Conservation (phyloP, 1,140 invertebrate species). For the Meloidogyne chitwoodi region DNA sequence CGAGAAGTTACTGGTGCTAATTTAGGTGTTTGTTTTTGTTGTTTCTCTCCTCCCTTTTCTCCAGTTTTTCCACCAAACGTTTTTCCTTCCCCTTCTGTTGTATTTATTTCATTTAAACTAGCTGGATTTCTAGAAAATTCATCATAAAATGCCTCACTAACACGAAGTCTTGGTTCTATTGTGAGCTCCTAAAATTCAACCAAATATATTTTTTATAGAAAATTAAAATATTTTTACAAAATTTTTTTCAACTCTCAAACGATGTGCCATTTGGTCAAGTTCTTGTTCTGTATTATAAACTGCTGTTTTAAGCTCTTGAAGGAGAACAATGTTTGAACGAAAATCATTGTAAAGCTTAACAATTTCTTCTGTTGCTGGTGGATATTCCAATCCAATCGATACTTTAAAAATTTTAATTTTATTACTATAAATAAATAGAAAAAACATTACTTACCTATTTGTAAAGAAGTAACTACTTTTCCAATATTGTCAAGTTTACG, state of each 20-base stretch:
- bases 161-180: constrained; percentile 12
- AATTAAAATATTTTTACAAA: constrained; percentile 2
- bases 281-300: constrained; percentile 35
- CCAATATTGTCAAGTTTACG: not conserved
- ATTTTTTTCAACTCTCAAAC: constrained; percentile 21
- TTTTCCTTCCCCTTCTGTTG: not conserved
- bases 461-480: not conserved
- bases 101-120: not conserved
- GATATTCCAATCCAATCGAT: constrained; percentile 21
- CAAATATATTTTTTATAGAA: not conserved
- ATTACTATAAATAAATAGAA: not conserved
- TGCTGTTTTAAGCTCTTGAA: constrained; percentile 42
- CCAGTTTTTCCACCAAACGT: not conserved
- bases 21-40: not conserved
- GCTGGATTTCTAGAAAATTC: not conserved
- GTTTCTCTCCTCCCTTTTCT: constrained; percentile 5
- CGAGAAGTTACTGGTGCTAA: constrained; percentile 11
- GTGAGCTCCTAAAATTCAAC: constrained; percentile 9
- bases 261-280: constrained; percentile 19
- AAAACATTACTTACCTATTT: not conserved
- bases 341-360: constrained; percentile 41
- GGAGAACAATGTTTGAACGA: constrained; percentile 39
- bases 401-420: constrained; percentile 3
- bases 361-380: constrained; percentile 39
- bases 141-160: constrained; percentile 11